These are phyloP conservation scores for Yasuhikotakia modesta DNA, from an alignment of 2,797 vertebrate genomes.

Conservation along the genomic window DNA sequence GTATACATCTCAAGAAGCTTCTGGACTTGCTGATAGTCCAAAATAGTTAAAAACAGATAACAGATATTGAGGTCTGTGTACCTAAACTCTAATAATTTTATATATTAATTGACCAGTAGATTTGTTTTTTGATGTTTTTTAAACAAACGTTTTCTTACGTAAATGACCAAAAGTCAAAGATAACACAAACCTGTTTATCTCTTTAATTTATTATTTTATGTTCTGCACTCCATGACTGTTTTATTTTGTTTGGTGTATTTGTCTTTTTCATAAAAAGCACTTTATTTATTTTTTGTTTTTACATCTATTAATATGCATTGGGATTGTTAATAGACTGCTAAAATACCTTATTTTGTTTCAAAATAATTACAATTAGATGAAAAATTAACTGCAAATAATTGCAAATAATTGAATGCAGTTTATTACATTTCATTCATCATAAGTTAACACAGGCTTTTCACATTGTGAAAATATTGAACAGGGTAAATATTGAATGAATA, in stretches of 20 bases:
- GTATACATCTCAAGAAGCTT: no score
- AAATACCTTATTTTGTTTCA: not conserved
- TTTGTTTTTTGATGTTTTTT: not conserved
- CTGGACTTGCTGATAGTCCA: no score
- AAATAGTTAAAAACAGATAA: no score
- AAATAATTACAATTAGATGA: conserved; percentile 39
- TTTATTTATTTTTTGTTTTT: not conserved
- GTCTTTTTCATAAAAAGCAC: not conserved
- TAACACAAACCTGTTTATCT: not conserved
- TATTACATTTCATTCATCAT: not conserved
- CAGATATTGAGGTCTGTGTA: not conserved
- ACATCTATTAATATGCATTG: not conserved
- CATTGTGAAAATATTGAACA: no score
- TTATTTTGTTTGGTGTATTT: not conserved
- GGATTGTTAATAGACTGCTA: not conserved
- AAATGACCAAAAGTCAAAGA: not conserved
- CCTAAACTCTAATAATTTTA: not conserved
- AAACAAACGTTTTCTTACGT: not conserved
- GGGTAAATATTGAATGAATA: no score
- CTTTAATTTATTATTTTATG: not conserved
- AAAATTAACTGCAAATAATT: not conserved
- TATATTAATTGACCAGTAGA: not conserved
- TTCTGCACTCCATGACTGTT: not conserved
- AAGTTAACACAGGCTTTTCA: not conserved
- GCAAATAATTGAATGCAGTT: not conserved